Evolutionary conservation across 2,888 invertebrate species (phyloP).

Genomic region (Ypsolopha scabrella): DNA sequence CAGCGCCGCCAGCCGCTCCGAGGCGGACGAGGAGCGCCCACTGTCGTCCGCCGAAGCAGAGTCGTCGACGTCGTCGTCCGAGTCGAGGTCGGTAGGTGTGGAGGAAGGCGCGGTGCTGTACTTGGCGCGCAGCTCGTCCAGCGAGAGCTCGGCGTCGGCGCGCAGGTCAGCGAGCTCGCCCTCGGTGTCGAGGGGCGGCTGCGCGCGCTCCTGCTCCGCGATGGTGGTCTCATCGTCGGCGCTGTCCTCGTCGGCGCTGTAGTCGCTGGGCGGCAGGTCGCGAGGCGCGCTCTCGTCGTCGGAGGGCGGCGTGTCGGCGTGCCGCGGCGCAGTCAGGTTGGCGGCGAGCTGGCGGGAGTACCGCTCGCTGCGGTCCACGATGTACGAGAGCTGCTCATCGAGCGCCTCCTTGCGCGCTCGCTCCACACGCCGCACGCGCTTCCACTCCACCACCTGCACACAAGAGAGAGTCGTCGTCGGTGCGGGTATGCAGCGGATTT

Average conservation of each 20-base stretch:
- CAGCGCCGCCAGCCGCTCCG: constrained; percentile 19
- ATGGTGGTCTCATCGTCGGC: constrained; percentile 95
- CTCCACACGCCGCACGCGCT: constrained; percentile 91
- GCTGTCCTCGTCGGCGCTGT: constrained; percentile 77
- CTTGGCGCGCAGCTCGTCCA: constrained; percentile 83
- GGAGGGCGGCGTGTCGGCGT: constrained; percentile 3
- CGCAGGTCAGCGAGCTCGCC: constrained; percentile 82
- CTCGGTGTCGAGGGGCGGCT: constrained; percentile 59
- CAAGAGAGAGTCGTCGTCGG: no score
- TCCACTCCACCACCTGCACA: constrained; percentile 88
- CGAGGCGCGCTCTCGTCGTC: constrained; percentile 16
- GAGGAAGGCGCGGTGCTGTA: constrained; percentile 39
- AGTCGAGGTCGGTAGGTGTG: constrained; percentile 10
- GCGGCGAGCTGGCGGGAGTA: constrained; percentile 93
- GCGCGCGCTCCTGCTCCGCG: constrained; percentile 83
- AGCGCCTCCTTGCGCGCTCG: constrained; percentile 94
- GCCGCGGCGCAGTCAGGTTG: constrained; percentile 70
- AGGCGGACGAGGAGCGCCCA: constrained; percentile 16
- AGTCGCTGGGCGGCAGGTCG: constrained; percentile 26
- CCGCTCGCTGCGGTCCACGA: constrained; percentile 98
- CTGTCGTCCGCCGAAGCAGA: constrained; percentile 36
- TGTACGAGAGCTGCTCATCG: constrained; percentile 96
- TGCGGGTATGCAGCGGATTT: no score
- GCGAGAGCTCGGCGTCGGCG: constrained; percentile 80
- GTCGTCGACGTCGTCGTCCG: constrained; percentile 23